Base-by-base conservation (phyloP, 2,888 invertebrate genomes). In the Nemoura dubitans region DNA sequence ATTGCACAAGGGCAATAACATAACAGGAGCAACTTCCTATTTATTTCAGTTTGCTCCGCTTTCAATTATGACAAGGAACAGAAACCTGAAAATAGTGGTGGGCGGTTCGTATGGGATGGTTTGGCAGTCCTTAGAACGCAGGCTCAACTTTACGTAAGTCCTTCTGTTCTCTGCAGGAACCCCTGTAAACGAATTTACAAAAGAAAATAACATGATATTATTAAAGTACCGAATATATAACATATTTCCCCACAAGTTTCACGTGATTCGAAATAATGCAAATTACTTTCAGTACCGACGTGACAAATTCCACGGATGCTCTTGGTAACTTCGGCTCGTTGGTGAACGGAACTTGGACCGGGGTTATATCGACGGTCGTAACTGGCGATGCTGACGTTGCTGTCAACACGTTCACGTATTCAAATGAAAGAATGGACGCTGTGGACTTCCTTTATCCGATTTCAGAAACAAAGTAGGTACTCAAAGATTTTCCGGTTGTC, bases 121-220 rank as follows among this genome's bases (percentile, higher is more conserved):
- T 28, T 82, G 82, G 82, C 1, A 25, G 1, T 29, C 30, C 0
- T 30, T 82, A 30, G 82, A 82, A n/a, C n/a, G 25, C 14, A 10
- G 36, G 1, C 29, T 82, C 30, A 82, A 82, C 30, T 82, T 82
- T 30, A 29, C 82, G 82, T 82, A 82, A 30, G 82, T 7, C n/a
- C n/a, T n/a, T n/a, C n/a, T n/a, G n/a, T n/a, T n/a, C n/a, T n/a
- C n/a, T n/a, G n/a, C n/a, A n/a, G n/a, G n/a, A n/a, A n/a, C n/a
- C n/a, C n/a, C n/a, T n/a, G n/a, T n/a, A n/a, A n/a, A n/a, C n/a
- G n/a, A n/a, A n/a, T n/a, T n/a, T n/a, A n/a, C n/a, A n/a, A n/a
- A n/a, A n/a, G n/a, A n/a, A n/a, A n/a, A n/a, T n/a, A n/a, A n/a
- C n/a, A n/a, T n/a, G n/a, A n/a, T n/a, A n/a, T n/a, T n/a, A n/a